A percentile compares a stretch with the other conserved stretches of the same genome.
These are phyloP conservation scores for Clinocottus analis DNA, from an alignment of 2,113 vertebrate species.

Conservation along the genomic window DNA sequence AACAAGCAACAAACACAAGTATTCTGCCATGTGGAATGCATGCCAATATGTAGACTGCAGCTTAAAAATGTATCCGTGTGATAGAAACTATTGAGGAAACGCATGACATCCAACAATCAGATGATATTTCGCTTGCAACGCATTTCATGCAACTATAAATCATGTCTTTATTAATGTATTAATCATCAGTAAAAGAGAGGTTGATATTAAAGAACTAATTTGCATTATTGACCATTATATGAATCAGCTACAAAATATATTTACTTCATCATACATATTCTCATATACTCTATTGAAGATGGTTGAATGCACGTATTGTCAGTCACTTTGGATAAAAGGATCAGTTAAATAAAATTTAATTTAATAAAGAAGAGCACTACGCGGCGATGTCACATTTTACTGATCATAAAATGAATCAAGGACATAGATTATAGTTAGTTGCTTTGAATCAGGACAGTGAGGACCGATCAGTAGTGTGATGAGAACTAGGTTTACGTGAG, in stretches of 20 bases:
- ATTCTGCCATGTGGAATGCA: conserved; percentile 6
- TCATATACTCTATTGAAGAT: conserved; percentile 39
- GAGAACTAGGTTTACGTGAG: conserved; percentile 58
- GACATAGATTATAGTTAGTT: conserved; percentile 46
- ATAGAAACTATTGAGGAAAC: conserved; percentile 44
- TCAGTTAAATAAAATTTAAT: too few species aligned
- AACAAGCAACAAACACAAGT: neutral
- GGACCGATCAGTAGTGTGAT: conserved; percentile 48
- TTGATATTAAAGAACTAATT: conserved; percentile 67
- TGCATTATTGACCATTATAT: conserved; percentile 71
- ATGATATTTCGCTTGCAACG: conserved; percentile 53
- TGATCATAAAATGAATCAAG: conserved; percentile 54
- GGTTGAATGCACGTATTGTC: too few species aligned
- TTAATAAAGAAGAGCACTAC: too few species aligned
- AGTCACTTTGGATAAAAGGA: too few species aligned
- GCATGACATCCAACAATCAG: conserved; percentile 39
- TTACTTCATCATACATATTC: conserved; percentile 56
- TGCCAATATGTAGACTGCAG: conserved; percentile 7
- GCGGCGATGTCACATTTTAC: conserved; percentile 61
- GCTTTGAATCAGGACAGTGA: conserved; percentile 39
- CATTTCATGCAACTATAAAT: conserved; percentile 57
- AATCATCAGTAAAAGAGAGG: conserved; percentile 64
- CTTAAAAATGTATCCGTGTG: conserved; percentile 22
- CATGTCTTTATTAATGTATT: too few species aligned
- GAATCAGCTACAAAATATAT: conserved; percentile 58